A percentile compares a stretch with the other conserved stretches of the same genome.
Evolutionary conservation across 2,797 vertebrate species (phyloP).

Genomic region (Protosalanx chinensis): DNA sequence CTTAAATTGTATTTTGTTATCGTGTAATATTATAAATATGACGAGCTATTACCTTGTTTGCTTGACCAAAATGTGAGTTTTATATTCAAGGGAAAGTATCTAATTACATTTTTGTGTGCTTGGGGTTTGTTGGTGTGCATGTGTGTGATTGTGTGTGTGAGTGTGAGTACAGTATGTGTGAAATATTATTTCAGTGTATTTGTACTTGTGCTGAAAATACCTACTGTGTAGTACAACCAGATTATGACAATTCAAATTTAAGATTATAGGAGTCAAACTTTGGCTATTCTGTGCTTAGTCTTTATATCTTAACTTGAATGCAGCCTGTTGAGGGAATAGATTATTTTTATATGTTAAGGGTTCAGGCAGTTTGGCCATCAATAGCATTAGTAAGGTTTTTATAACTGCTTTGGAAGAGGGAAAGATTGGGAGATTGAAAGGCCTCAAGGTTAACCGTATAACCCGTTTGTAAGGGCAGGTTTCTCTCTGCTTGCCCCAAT

Average conservation of each 20-base stretch:
- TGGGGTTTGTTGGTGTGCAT: slow-evolving; percentile 16
- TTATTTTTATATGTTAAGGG: slow-evolving; percentile 41
- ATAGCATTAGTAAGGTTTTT: slow-evolving; percentile 30
- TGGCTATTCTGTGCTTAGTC: neutral
- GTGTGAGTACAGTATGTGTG: slow-evolving; percentile 14
- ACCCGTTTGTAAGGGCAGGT: slow-evolving; percentile 22
- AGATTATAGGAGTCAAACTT: slow-evolving; percentile 17
- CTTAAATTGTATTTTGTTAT: slow-evolving; percentile 68
- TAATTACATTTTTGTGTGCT: slow-evolving; percentile 37
- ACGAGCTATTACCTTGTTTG: slow-evolving; percentile 54
- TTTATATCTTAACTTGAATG: slow-evolving; percentile 17
- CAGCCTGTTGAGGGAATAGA: slow-evolving; percentile 30
- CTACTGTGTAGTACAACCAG: neutral
- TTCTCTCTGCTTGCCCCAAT: neutral
- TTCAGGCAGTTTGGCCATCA: slow-evolving; percentile 25
- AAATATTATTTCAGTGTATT: slow-evolving; percentile 14
- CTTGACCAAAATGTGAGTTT: slow-evolving; percentile 79
- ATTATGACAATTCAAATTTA: slow-evolving; percentile 18
- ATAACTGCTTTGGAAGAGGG: slow-evolving; percentile 34
- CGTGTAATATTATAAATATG: slow-evolving; percentile 46
- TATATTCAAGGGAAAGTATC: slow-evolving; percentile 62
- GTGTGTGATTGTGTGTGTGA: slow-evolving; percentile 26
- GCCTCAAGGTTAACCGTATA: slow-evolving; percentile 27
- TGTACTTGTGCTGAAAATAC: slow-evolving; percentile 47
- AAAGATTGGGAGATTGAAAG: slow-evolving; percentile 10